phyloP scores from a whole-genome alignment of 2,797 vertebrate species.

The Tenualosa ilisha region DNA sequence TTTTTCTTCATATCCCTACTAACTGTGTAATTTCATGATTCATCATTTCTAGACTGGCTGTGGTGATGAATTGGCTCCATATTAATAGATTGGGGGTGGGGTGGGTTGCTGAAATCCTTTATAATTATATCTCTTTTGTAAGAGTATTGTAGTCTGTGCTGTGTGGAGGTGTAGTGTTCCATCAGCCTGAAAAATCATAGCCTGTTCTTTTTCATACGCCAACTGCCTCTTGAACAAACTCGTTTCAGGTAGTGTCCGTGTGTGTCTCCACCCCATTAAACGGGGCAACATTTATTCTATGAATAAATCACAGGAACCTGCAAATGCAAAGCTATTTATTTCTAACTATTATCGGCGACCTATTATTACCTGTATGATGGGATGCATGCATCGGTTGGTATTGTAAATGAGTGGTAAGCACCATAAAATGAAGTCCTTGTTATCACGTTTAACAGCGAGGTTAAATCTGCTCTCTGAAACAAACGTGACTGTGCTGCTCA shows the following conservation, averaged over 20 bases:
- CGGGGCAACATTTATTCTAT: not conserved
- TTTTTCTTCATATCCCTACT: not conserved
- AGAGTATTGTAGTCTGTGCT: not conserved
- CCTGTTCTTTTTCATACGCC: not conserved
- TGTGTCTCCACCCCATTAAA: conserved; percentile 9
- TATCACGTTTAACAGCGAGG: conserved; percentile 27
- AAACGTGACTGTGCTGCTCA: conserved; percentile 25
- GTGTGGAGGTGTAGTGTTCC: not conserved
- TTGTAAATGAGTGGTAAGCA: conserved; percentile 17
- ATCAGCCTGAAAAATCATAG: not conserved
- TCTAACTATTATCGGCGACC: not conserved
- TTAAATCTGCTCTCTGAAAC: not conserved
- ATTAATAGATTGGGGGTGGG: not conserved
- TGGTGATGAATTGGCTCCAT: not conserved
- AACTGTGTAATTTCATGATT: not conserved
- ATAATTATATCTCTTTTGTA: conserved; percentile 5
- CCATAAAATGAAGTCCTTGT: not conserved
- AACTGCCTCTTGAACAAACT: not conserved
- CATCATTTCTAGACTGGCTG: not conserved
- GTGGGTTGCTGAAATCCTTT: not conserved
- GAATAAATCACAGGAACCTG: conserved; percentile 17
- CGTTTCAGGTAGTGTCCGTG: not conserved
- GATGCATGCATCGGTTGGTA: conserved; percentile 9
- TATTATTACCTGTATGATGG: conserved; percentile 13
- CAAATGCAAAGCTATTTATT: conserved; percentile 20